Evolutionary conservation across 2,888 invertebrate species (phyloP).

Genomic region (Catocala fraxini): DNA sequence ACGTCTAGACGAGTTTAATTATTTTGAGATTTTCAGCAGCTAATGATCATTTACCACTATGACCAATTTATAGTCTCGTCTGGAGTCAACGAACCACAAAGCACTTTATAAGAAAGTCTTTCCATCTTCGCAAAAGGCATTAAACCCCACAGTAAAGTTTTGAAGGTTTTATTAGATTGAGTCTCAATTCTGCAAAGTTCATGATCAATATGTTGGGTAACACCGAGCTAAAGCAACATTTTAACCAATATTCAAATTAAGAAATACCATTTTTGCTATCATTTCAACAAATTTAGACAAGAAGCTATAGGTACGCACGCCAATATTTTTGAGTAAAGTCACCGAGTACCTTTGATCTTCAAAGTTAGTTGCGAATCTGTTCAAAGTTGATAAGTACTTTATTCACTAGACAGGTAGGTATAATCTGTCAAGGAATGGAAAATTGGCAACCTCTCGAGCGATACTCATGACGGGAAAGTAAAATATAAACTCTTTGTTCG

Average conservation of each 20-base stretch:
- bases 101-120: constrained; percentile 24
- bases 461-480: neutral
- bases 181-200: constrained; percentile 19
- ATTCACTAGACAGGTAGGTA: constrained; percentile 21
- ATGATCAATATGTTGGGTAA: constrained; percentile 15
- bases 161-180: constrained; percentile 21
- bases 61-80: constrained; percentile 27
- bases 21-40: constrained; percentile 20
- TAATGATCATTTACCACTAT: constrained; percentile 25
- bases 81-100: constrained; percentile 26
- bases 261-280: constrained; percentile 31
- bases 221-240: constrained; percentile 15
- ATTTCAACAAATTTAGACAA: constrained; percentile 18
- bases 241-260: constrained; percentile 14
- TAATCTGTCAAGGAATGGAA: constrained; percentile 27
- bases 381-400: constrained; percentile 30
- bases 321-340: constrained; percentile 33
- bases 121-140: constrained; percentile 13
- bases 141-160: constrained; percentile 17
- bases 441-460: constrained; percentile 10
- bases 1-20: constrained; percentile 34
- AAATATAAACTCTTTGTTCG: constrained; percentile 2
- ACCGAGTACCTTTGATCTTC: constrained; percentile 35
- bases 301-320: constrained; percentile 17
- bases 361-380: constrained; percentile 32